These are phyloP conservation scores for Corynorhinus townsendii DNA, from an alignment of 2,113 vertebrate genomes.

Conservation along the genomic window DNA sequence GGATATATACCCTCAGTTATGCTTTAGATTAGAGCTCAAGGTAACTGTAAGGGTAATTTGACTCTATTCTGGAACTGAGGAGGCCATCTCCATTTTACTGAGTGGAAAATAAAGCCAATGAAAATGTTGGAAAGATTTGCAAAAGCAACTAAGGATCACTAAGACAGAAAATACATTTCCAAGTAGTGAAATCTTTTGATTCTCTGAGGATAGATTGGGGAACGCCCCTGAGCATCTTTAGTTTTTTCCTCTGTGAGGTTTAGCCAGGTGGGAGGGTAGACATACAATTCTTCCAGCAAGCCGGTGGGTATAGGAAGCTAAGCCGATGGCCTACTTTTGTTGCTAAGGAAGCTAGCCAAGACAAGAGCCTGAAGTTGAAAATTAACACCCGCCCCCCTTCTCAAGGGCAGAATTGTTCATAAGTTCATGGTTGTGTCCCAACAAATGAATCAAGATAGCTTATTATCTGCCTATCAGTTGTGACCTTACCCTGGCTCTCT, in stretches of 20 bases:
- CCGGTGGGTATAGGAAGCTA: constrained; percentile 40
- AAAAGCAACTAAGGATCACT: constrained; percentile 44
- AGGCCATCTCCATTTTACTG: not conserved
- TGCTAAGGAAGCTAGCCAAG: constrained; percentile 48
- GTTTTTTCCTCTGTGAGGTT: not conserved
- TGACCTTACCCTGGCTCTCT: constrained; percentile 21
- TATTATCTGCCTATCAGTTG: constrained; percentile 44
- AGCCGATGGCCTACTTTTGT: constrained; percentile 61
- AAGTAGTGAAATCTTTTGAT: not conserved
- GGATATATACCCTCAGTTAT: not conserved
- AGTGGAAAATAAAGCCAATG: constrained; percentile 17
- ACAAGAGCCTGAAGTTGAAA: constrained; percentile 37
- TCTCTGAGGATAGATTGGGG: not conserved
- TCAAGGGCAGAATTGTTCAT: constrained; percentile 34
- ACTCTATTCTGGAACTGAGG: not conserved
- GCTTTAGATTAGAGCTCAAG: not conserved
- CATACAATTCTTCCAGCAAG: not conserved
- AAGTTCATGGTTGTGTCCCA: constrained; percentile 36
- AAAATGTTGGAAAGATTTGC: constrained; percentile 21
- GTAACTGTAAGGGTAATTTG: not conserved
- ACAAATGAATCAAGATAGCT: constrained; percentile 49
- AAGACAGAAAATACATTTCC: constrained; percentile 48
- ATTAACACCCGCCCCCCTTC: constrained; percentile 16
- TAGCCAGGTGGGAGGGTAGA: constrained; percentile 2
- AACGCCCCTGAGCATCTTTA: not conserved